phyloP scores from a whole-genome alignment of 2,113 vertebrate species.

The Larimichthys crocea region DNA sequence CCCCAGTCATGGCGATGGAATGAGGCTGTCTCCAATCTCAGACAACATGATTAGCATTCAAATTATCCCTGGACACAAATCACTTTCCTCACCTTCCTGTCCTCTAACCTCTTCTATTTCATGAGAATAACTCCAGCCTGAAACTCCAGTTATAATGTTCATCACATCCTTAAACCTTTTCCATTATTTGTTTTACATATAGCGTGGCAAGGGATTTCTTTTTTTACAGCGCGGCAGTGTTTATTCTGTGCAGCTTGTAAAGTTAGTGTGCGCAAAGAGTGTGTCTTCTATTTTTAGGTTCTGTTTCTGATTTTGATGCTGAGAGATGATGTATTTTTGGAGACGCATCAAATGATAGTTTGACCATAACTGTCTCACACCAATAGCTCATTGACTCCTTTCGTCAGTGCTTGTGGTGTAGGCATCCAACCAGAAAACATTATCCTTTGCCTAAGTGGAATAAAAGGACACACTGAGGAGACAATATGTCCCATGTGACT shows the following conservation, averaged over 20 bases:
- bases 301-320: conserved; percentile 26
- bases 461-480: conserved; percentile 73
- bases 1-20: conserved; percentile 27
- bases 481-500: conserved; percentile 72
- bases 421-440: conserved; percentile 51
- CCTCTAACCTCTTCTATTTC: conserved; percentile 10
- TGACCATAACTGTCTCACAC: conserved; percentile 15
- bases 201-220: neutral
- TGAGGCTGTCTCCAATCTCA: conserved; percentile 51
- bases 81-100: conserved; percentile 27
- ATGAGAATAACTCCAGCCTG: conserved; percentile 2
- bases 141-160: conserved; percentile 20
- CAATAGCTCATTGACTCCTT: conserved; percentile 30
- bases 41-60: conserved; percentile 58
- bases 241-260: conserved; percentile 28
- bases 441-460: conserved; percentile 64
- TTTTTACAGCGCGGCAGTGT: conserved; percentile 19
- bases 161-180: conserved; percentile 22
- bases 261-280: conserved; percentile 17
- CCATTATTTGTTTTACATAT: neutral
- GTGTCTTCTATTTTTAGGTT: conserved; percentile 53
- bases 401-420: conserved; percentile 11
- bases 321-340: conserved; percentile 34
- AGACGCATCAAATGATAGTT: conserved; percentile 37
- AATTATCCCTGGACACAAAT: conserved; percentile 37